Base-by-base conservation (phyloP, 2,888 invertebrate species). In the Phrixothrix hirtus region DNA sequence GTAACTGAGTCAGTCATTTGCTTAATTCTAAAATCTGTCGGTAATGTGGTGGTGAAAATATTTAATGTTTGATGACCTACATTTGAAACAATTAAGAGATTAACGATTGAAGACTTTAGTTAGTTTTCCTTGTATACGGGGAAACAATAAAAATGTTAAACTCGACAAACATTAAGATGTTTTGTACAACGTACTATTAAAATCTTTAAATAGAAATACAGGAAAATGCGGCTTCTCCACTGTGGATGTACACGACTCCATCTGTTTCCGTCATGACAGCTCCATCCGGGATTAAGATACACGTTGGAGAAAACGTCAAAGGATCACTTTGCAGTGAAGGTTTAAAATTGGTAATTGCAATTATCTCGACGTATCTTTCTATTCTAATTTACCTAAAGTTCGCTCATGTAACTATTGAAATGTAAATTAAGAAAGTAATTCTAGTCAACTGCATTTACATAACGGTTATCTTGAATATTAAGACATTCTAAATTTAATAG, bases 271-370 rank as follows among this genome's bases (percentile, higher is more conserved):
- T 61, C 60, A 51, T 62, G 58, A 58, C 55, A 57, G 57, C 62
- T 45, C 55, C 35, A 49, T 39, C 15, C 15, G 48, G 52, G 55
- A 59, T 62, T 61, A 62, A 58, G 57, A 59, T 60, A 48, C 58
- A 52, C 58, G 60, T 62, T 62, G 58, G 56, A 51, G 49, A 44
- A 54, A 57, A 60, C 51, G 59, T 55, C 56, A 45, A 49, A 56
- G 58, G 60, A 61, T 58, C 61, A 62, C 51, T 58, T 55, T 29
- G 44, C 25, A 47, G 48, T 37, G 51, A 50, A 34, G 55, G 52
- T 59, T 58, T 56, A 58, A 59, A 60, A 57, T 57, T 59, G 55
- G 59, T 60, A 62, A 62, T 62, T 60, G 58, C 49, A 58, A 60
- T 59, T 59, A 21, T 21, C n/a, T n/a, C n/a, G 7, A 21, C 7